Base-by-base conservation (phyloP, 2,113 vertebrate genomes). In the Tyto alba region DNA sequence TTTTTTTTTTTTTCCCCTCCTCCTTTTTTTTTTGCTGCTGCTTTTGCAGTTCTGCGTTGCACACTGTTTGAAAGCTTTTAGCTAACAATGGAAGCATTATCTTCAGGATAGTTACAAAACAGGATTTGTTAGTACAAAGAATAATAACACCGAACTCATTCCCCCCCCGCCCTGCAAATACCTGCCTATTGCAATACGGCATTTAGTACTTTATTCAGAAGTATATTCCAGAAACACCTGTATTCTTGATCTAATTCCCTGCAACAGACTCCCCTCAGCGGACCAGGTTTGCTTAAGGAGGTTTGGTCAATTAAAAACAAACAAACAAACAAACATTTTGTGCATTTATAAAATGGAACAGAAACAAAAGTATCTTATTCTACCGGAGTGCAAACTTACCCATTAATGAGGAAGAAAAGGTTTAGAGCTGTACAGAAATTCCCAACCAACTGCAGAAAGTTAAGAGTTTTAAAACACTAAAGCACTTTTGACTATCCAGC, bases 371-470 rank as follows among this genome's bases (percentile, higher is more conserved):
- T 95, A 92, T 56, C 93, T 92, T 86, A 96, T 88, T 93, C 83
- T 93, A 95, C 97, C 97, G 57, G 73, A 97, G 95, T 96, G 93
- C 97, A 97, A 98, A 99, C 99, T 99, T 98, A 99, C 99, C 99
- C 93, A 97, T 95, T 93, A 98, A 98, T 97, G 98, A 97, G 97
- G 98, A 98, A 95, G 97, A 96, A 93, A 95, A 95, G 97, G 97
- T 97, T 97, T 95, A 96, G 94, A 95, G 95, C 97, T 93, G 96
- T 96, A 96, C 93, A 91, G 94, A 82, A 95, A 97, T 97, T 97
- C 93, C 96, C 97, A 97, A 93, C 74, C 96, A 96, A 97, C 84
- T 85, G 96, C 96, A 97, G 94, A 97, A 98, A 98, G 98, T 98
- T 98, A 94, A 95, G 98, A 97, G 97, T 98, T 98, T 96, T 93